A percentile compares a stretch with the other conserved stretches of the same genome.
These are phyloP conservation scores for Leontocebus nigricollis DNA, from an alignment of 2,797 vertebrate genomes.

Conservation along the genomic window DNA sequence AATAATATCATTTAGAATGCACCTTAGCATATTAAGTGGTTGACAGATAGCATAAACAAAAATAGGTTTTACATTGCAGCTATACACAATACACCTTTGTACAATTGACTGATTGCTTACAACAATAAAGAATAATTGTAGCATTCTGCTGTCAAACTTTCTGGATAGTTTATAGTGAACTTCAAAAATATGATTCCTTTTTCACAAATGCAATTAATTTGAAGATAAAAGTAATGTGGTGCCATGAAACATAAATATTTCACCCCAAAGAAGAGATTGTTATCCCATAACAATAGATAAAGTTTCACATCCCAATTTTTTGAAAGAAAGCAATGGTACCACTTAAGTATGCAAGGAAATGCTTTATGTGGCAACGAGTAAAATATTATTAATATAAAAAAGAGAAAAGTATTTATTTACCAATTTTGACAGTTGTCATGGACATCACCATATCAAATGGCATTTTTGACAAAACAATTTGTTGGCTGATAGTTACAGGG, in stretches of 20 bases:
- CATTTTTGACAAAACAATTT: constrained; percentile 81
- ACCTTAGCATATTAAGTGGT: constrained; percentile 43
- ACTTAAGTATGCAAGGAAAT: constrained; percentile 18
- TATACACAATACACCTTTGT: constrained; percentile 59
- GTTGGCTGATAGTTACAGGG: constrained; percentile 71
- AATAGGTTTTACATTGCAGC: constrained; percentile 52
- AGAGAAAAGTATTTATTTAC: constrained; percentile 78
- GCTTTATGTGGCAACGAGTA: background rate
- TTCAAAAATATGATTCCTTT: constrained; percentile 63
- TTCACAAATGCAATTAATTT: constrained; percentile 43
- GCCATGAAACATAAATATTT: constrained; percentile 48
- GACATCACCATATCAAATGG: constrained; percentile 75
- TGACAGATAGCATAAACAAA: constrained; percentile 76
- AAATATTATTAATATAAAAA: constrained; percentile 48
- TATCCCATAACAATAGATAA: constrained; percentile 64
- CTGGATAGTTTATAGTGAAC: constrained; percentile 63
- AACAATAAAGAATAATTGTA: constrained; percentile 74
- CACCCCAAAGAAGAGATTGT: constrained; percentile 60
- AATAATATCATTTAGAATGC: constrained; percentile 71
- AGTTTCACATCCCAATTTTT: constrained; percentile 64
- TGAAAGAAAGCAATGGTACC: constrained; percentile 40
- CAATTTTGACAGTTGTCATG: constrained; percentile 78
- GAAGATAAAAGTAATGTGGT: constrained; percentile 51
- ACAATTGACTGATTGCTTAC: constrained; percentile 73
- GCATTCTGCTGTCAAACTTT: constrained; percentile 71